phyloP scores from a whole-genome alignment of 1,140 invertebrate genomes.

The Marisa cornuarietis region DNA sequence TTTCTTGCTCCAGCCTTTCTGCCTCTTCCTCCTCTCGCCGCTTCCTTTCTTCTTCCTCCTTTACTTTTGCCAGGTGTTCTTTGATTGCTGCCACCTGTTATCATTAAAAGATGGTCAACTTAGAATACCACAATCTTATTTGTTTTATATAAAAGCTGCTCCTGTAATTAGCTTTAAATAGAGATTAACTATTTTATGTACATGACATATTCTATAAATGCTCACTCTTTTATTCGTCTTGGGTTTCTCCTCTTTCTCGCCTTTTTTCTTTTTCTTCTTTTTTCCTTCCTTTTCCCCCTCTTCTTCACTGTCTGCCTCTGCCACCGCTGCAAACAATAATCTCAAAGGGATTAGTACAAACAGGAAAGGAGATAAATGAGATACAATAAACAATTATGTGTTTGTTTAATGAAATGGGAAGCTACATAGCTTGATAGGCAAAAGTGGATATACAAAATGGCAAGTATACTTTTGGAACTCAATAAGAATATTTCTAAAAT shows the following conservation, averaged over 20 bases:
- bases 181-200: background rate
- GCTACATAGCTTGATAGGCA: no score
- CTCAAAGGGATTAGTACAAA: background rate
- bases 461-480: no score
- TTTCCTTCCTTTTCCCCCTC: constrained; percentile 45
- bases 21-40: constrained; percentile 74
- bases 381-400: no score
- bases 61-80: constrained; percentile 71
- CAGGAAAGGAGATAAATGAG: background rate
- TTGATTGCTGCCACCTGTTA: constrained; percentile 47
- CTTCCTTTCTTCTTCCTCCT: constrained; percentile 85
- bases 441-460: no score
- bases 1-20: constrained; percentile 50
- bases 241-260: constrained; percentile 50
- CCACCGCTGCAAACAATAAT: constrained; percentile 11
- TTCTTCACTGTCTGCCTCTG: constrained; percentile 19
- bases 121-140: no score
- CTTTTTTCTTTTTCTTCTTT: constrained; percentile 54
- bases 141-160: background rate
- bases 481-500: no score
- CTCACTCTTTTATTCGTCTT: constrained; percentile 58
- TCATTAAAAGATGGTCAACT: background rate
- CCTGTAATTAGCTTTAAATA: no score
- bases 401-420: no score
- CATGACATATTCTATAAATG: background rate